Evolutionary conservation across 2,797 vertebrate species (phyloP), one percentile per base, ranked within the genome.

Genomic region (Labeo calbasu): DNA sequence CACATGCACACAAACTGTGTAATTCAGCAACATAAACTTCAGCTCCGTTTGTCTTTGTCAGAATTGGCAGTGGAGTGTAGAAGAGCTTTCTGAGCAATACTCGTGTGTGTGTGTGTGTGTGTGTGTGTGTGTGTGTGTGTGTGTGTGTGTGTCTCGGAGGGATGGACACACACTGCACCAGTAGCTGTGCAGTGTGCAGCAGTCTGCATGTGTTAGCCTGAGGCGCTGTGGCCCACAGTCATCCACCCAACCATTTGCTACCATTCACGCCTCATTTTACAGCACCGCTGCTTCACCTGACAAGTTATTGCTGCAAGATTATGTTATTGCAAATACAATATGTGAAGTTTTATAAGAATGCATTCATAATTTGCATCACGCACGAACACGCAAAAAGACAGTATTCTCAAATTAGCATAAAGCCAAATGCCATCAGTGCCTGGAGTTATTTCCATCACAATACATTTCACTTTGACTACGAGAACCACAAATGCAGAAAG

Each of bases 141-240:
- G 75, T 82, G 28, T 68, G 55, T 81, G 76, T 50, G 55, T 68
- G 51, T 86, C 71, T 84, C 17, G 21, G 73, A n/a, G 69, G 76
- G 63, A 53, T 80, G 36, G 23, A 81, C 66, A 75, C 50, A 86
- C 85, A 80, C 77, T 72, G 83, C 80, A 85, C 61, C 76, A 86
- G 70, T 57, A 65, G n/a, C 59, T n/a, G 68, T 50, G 55, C 43
- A 10, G 43, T 23, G 63, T 57, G 55, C 51, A 70, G 63, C 57
- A 87, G 73, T 43, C 53, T 84, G 73, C 68, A 36, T 83, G 69
- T 73, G 81, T 69, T 61, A 59, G 77, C 61, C 81, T 40, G 57
- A 78, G 51, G 70, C 43, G 13, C 78, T 84, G 84, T 53, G 68
- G 53, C 61, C 53, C 73, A 61, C 81, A 83, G 40, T 84, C 17